Conservation (phyloP, 2,888 invertebrate genomes). For the Pollenia griseotomentosa region DNA sequence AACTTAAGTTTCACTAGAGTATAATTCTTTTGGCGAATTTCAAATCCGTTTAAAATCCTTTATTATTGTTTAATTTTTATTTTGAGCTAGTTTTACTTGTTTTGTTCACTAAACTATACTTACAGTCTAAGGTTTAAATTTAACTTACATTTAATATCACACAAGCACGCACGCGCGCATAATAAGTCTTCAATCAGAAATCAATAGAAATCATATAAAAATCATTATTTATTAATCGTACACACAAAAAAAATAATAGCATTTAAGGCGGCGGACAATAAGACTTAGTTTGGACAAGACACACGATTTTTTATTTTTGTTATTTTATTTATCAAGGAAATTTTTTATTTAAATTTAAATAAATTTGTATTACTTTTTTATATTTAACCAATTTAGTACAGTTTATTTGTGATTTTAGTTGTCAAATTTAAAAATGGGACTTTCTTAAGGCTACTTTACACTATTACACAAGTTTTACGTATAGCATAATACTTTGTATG, state of each 20-base stretch:
- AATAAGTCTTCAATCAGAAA: constrained; percentile 75
- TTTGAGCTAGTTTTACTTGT: constrained; percentile 67
- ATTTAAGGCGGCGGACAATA: constrained; percentile 61
- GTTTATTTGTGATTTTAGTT: constrained; percentile 1
- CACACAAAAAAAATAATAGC: constrained; percentile 50
- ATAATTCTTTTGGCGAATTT: constrained; percentile 70
- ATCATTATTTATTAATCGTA: constrained; percentile 58
- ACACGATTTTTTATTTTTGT: constrained; percentile 26
- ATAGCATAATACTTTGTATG: too few relatives aligned
- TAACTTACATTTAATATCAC: constrained; percentile 77
- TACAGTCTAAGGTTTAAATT: constrained; percentile 70
- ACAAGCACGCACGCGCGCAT: constrained; percentile 77
- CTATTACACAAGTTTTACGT: too few relatives aligned
- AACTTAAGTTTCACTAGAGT: constrained; percentile 58
- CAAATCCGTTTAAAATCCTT: constrained; percentile 77
- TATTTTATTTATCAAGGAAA: constrained; percentile 13
- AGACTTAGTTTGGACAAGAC: constrained; percentile 64
- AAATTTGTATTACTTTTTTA: background rate
- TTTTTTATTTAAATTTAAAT: constrained; percentile 33
- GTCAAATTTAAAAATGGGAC: background rate
- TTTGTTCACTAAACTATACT: constrained; percentile 59
- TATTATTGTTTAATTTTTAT: constrained; percentile 63
- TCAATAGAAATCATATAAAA: constrained; percentile 71
- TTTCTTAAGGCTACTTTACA: too few relatives aligned
- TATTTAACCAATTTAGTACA: constrained; percentile 20